These are phyloP conservation scores for Nezara viridula DNA, from an alignment of 2,888 invertebrate genomes.

Conservation along the genomic window DNA sequence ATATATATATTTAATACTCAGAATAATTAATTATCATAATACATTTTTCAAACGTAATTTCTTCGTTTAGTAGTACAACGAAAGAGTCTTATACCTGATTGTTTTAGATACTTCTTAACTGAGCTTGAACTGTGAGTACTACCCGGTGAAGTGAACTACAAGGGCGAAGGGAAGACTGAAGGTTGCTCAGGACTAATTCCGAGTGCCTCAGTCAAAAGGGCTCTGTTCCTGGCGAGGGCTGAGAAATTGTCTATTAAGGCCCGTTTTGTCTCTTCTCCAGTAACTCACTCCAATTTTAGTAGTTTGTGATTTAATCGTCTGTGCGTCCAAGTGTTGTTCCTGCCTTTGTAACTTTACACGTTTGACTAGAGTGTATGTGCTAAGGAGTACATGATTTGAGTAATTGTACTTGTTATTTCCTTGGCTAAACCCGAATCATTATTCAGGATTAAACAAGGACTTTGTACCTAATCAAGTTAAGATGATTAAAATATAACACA, in stretches of 20 bases:
- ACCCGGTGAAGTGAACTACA: background rate
- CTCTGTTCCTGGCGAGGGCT: background rate
- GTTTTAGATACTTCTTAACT: too few species aligned
- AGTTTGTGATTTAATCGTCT: background rate
- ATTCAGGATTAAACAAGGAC: background rate
- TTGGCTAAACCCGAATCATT: background rate
- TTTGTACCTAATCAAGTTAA: too few species aligned
- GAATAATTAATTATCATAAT: too few species aligned
- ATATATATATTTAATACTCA: too few species aligned
- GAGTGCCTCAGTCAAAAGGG: background rate
- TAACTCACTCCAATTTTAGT: background rate
- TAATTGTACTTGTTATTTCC: background rate
- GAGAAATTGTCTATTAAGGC: slow-evolving; percentile 9
- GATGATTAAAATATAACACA: too few species aligned
- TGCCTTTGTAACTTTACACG: background rate
- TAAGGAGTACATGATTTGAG: background rate
- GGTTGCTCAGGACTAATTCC: background rate
- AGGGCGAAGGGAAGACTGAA: too few species aligned
- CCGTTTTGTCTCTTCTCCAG: background rate
- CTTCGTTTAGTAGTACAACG: too few species aligned
- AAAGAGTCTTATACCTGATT: too few species aligned
- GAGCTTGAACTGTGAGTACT: background rate
- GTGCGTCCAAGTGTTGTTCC: background rate
- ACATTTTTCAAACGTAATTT: too few species aligned
- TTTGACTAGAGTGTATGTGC: background rate